Conservation (phyloP, 2,797 vertebrate species). For the Channallabes apus region DNA sequence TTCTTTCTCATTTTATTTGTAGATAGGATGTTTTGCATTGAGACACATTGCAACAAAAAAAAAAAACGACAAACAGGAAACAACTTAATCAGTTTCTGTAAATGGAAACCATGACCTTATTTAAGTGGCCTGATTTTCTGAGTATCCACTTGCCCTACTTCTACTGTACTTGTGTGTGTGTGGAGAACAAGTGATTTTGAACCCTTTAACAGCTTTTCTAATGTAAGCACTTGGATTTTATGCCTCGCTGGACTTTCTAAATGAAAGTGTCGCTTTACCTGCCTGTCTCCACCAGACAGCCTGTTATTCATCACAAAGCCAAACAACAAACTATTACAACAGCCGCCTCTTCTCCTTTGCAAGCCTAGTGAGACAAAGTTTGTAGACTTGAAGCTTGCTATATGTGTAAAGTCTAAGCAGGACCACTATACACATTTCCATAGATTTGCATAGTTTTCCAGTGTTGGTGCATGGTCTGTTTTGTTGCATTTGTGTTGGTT, state of each 20-base stretch:
- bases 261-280: slow-evolving; percentile 37
- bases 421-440: background rate
- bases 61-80: background rate
- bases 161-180: background rate
- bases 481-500: too few relatives aligned
- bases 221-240: slow-evolving; percentile 35
- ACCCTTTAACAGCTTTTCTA: slow-evolving; percentile 33
- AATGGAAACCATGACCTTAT: background rate
- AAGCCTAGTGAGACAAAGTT: background rate
- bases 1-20: slow-evolving; percentile 14
- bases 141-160: background rate
- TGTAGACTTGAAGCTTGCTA: background rate
- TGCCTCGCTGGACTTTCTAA: slow-evolving; percentile 19
- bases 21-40: background rate
- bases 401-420: slow-evolving; percentile 27
- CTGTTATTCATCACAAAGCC: slow-evolving; percentile 38
- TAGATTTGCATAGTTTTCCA: slow-evolving; percentile 24
- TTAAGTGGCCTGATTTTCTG: background rate
- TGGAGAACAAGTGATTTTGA: background rate
- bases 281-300: slow-evolving; percentile 9
- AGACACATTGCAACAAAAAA: background rate
- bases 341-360: background rate
- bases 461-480: background rate
- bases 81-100: slow-evolving; percentile 7
- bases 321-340: background rate